phyloP scores from a whole-genome alignment of 2,888 invertebrate species.

The Linnaemya vulpina region DNA sequence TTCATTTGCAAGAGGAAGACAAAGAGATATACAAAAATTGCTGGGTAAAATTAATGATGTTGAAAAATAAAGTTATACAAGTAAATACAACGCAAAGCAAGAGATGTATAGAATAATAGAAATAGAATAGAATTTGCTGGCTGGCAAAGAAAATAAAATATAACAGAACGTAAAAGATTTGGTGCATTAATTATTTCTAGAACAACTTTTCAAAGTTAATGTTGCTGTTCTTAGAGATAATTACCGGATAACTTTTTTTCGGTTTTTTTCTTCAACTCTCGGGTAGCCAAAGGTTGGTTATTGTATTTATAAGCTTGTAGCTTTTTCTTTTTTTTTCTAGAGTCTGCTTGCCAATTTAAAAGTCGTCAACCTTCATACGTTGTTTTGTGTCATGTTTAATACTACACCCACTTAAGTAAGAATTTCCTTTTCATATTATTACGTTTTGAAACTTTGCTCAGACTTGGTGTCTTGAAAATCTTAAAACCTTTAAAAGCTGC shows the following conservation, averaged over 20 bases:
- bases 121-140: slow-evolving; percentile 13
- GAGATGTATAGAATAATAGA: neutral
- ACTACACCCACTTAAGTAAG: slow-evolving; percentile 69
- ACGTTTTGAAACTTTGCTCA: neutral
- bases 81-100: slow-evolving; percentile 9
- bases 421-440: slow-evolving; percentile 60
- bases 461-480: slow-evolving; percentile 24
- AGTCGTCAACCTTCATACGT: slow-evolving; percentile 71
- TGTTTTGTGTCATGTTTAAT: slow-evolving; percentile 54
- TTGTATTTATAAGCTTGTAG: slow-evolving; percentile 33
- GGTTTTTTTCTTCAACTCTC: slow-evolving; percentile 5
- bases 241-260: slow-evolving; percentile 53
- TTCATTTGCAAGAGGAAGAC: slow-evolving; percentile 5
- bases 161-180: neutral
- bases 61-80: neutral
- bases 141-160: no score
- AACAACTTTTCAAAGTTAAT: slow-evolving; percentile 65
- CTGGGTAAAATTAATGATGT: slow-evolving; percentile 2
- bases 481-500: slow-evolving; percentile 47
- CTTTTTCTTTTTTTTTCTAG: slow-evolving; percentile 10
- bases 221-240: slow-evolving; percentile 53
- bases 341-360: slow-evolving; percentile 61
- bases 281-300: slow-evolving; percentile 14
- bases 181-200: neutral
- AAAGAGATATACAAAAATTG: neutral